Percentiles rank a stretch among this genome's conserved stretches.
Evolutionary conservation across 23 tunicate species (phyloP).

Genomic region (Ciona savignyi): DNA sequence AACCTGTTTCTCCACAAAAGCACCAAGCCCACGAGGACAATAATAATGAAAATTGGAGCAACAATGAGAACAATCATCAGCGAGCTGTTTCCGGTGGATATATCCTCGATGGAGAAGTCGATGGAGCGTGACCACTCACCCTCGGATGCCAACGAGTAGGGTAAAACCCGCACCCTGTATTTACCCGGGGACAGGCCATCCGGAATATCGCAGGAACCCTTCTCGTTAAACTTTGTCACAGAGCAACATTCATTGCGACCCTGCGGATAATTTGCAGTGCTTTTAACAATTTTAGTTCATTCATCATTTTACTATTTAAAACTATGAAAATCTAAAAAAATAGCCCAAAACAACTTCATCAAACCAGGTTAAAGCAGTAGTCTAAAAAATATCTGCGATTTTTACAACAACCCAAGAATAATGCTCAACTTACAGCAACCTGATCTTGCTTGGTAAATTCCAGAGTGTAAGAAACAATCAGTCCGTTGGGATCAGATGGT

Average conservation of each 20-base stretch:
- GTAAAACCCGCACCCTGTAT: constrained; percentile 29
- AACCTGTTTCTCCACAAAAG: constrained; percentile 1
- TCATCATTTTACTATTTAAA: too few species aligned
- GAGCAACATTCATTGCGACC: constrained; percentile 24
- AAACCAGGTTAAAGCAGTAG: too few species aligned
- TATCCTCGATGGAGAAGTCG: background rate
- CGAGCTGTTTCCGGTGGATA: background rate
- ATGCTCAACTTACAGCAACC: too few species aligned
- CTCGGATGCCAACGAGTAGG: constrained; percentile 32
- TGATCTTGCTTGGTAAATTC: background rate
- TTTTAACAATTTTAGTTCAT: too few species aligned
- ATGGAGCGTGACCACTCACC: constrained; percentile 23
- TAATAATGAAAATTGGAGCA: background rate
- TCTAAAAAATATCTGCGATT: too few species aligned
- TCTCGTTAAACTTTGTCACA: background rate
- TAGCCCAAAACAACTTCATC: too few species aligned
- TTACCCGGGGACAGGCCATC: constrained; percentile 25
- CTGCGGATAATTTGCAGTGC: background rate
- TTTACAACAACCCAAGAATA: too few species aligned
- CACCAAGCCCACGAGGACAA: background rate
- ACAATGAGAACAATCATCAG: background rate
- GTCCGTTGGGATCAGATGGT: constrained; percentile 55
- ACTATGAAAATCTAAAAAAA: too few species aligned
- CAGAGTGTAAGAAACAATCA: constrained; percentile 10
- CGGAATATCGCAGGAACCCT: background rate